Conservation (phyloP, 2,113 vertebrate species). For the Antechinus flavipes region DNA sequence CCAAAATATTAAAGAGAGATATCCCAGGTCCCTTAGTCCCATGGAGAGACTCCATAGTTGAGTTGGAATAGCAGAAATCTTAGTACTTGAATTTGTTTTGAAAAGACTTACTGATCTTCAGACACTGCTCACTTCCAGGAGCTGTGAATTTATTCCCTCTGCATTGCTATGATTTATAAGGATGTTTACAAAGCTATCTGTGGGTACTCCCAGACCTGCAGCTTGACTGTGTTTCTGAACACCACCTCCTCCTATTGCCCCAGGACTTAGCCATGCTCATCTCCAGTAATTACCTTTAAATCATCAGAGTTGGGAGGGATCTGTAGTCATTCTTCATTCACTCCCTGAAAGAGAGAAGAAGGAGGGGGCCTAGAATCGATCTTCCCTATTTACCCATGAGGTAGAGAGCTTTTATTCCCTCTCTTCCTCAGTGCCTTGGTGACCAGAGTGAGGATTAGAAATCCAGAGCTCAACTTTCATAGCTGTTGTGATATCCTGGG, state of each 20-base stretch:
- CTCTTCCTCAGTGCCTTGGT: constrained; percentile 47
- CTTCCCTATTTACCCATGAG: constrained; percentile 45
- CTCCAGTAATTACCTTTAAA: constrained; percentile 42
- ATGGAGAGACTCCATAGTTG: neutral
- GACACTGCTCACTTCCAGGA: neutral
- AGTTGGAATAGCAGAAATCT: neutral
- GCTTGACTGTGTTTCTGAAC: neutral
- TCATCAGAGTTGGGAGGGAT: neutral
- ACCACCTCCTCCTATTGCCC: neutral
- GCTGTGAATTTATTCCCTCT: neutral
- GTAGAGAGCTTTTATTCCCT: constrained; percentile 36
- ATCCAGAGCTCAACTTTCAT: constrained; percentile 31
- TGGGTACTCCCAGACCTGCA: neutral
- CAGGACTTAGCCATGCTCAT: neutral
- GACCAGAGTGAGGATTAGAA: constrained; percentile 61
- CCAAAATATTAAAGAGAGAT: neutral
- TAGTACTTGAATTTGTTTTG: neutral
- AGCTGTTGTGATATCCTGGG: neutral
- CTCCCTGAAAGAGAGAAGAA: constrained; percentile 29
- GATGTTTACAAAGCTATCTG: constrained; percentile 4
- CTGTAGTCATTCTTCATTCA: neutral
- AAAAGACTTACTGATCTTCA: neutral
- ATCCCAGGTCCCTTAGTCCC: neutral
- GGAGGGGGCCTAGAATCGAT: neutral
- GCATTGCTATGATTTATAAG: constrained; percentile 17